Evolutionary conservation across 1,140 invertebrate genomes (phyloP).

Genomic region (Vollenhovia emeryi): DNA sequence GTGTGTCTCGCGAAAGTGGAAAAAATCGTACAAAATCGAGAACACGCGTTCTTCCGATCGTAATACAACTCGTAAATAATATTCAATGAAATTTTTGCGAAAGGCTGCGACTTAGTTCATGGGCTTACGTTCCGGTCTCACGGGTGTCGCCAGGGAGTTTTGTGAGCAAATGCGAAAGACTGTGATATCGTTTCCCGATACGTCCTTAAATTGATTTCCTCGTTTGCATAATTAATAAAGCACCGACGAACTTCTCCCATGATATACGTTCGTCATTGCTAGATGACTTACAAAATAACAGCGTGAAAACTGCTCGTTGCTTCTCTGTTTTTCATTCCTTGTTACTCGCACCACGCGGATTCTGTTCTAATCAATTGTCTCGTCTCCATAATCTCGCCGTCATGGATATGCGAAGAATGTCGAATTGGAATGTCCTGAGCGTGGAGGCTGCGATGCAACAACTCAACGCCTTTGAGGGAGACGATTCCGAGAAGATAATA

Average conservation of each 20-base stretch:
- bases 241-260: background rate
- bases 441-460: slow-evolving; percentile 83
- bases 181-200: background rate
- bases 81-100: background rate
- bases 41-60: background rate
- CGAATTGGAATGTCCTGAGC: slow-evolving; percentile 84
- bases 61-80: background rate
- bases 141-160: background rate
- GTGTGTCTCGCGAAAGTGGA: background rate
- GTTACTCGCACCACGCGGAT: slow-evolving; percentile 23
- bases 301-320: slow-evolving; percentile 4
- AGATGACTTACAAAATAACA: slow-evolving; percentile 18
- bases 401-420: slow-evolving; percentile 84
- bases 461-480: slow-evolving; percentile 76
- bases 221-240: slow-evolving; percentile 18
- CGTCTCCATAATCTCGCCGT: background rate
- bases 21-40: background rate
- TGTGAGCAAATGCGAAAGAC: background rate
- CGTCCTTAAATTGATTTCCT: background rate
- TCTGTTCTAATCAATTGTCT: slow-evolving; percentile 60
- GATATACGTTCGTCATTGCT: background rate
- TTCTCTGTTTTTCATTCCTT: background rate
- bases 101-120: background rate
- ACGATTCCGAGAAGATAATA: slow-evolving; percentile 67
- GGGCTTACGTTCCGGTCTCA: background rate